These are phyloP conservation scores for Dioctria linearis DNA, from an alignment of 2,888 invertebrate species.

Conservation along the genomic window DNA sequence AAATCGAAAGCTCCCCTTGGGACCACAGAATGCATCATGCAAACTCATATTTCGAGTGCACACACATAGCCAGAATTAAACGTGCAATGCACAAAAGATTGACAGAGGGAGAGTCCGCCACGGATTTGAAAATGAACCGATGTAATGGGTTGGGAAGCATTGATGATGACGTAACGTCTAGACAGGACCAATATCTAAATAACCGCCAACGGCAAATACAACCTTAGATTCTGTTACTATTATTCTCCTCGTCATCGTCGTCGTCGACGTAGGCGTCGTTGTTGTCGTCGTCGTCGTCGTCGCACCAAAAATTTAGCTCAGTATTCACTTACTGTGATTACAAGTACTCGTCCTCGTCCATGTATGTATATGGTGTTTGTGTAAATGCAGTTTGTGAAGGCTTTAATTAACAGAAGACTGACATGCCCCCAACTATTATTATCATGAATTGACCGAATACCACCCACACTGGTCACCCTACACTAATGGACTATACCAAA, in stretches of 20 bases:
- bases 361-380: no score
- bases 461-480: neutral
- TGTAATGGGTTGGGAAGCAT: constrained; percentile 43
- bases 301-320: no score
- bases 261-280: no score
- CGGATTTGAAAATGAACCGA: constrained; percentile 36
- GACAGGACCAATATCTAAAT: constrained; percentile 57
- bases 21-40: constrained; percentile 53
- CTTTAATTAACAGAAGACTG: constrained; percentile 5
- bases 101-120: constrained; percentile 24
- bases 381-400: no score
- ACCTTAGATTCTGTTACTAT: no score
- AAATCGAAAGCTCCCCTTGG: constrained; percentile 28
- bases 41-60: constrained; percentile 56
- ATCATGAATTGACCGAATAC: constrained; percentile 10
- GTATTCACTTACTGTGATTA: no score
- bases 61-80: constrained; percentile 32
- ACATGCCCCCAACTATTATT: neutral
- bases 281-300: no score
- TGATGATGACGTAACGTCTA: constrained; percentile 58
- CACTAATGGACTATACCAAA: no score
- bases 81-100: constrained; percentile 32
- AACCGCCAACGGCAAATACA: neutral
- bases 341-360: no score
- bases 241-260: no score